Evolutionary conservation across 2,113 vertebrate genomes (phyloP).

Genomic region (Aegotheles bennettii): DNA sequence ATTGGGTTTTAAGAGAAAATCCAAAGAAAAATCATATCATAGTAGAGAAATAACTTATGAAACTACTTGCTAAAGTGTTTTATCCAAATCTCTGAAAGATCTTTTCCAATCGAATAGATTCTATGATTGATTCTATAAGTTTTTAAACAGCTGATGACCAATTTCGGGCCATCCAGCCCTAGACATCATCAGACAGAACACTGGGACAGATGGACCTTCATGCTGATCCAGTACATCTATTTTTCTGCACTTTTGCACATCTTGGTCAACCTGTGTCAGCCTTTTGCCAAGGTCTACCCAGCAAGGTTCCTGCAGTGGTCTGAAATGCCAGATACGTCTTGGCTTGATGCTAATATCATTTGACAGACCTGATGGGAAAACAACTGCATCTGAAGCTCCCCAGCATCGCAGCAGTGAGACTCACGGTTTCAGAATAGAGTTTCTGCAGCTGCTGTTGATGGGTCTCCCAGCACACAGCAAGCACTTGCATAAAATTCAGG

Average conservation of each 20-base stretch:
- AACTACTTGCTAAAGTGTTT: neutral
- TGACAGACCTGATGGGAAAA: slow-evolving; percentile 16
- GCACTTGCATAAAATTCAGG: neutral
- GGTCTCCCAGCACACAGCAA: neutral
- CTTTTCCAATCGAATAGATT: too few relatives aligned
- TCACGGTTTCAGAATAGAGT: neutral
- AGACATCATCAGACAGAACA: neutral
- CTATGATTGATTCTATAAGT: neutral
- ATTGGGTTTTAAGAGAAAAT: neutral
- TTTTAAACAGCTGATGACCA: neutral
- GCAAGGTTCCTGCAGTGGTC: neutral
- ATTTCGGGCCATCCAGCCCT: neutral
- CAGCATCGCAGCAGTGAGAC: neutral
- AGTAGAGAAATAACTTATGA: neutral
- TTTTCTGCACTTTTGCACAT: neutral
- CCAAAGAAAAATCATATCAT: neutral
- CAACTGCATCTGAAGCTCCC: neutral
- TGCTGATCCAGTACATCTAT: neutral
- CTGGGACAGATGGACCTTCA: neutral
- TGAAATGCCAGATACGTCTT: neutral
- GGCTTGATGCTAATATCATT: slow-evolving; percentile 1
- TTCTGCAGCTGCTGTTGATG: neutral
- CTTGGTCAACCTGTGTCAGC: neutral
- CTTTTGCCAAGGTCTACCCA: neutral
- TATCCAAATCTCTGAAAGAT: neutral